Conservation (phyloP, 1,140 invertebrate species). For the Coptotermes formosanus region DNA sequence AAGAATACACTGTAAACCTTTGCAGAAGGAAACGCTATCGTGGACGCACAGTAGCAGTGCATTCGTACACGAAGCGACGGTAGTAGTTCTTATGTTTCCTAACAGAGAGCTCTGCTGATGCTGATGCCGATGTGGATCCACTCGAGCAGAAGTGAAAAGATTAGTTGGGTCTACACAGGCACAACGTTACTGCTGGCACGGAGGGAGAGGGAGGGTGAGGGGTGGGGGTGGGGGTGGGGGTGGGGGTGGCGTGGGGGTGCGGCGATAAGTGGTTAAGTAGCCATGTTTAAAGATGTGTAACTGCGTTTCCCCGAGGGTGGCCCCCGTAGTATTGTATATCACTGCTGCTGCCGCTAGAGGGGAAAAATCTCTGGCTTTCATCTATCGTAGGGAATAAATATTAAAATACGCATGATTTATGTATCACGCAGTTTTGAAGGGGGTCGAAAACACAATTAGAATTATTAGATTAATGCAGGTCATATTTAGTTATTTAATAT, state of each 20-base stretch:
- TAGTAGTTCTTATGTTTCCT: slow-evolving; percentile 3
- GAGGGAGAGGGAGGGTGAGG: not conserved
- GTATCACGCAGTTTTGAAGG: too few species aligned
- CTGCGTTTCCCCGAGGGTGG: not conserved
- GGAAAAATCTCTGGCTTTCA: not conserved
- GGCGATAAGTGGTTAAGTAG: slow-evolving; percentile 15
- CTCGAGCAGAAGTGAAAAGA: slow-evolving; percentile 9
- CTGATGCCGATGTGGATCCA: not conserved
- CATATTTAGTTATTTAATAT: too few species aligned
- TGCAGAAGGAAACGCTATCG: not conserved
- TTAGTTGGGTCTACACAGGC: slow-evolving; percentile 4
- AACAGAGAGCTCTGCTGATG: not conserved
- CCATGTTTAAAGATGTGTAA: slow-evolving; percentile 15
- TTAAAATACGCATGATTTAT: too few species aligned
- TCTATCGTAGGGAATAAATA: not conserved
- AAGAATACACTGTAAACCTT: too few species aligned
- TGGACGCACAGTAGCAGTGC: not conserved
- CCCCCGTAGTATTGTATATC: not conserved
- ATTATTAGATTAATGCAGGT: too few species aligned
- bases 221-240: not conserved
- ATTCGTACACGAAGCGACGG: not conserved
- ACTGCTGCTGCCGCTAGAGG: not conserved
- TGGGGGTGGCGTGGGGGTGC: too few species aligned
- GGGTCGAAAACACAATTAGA: too few species aligned
- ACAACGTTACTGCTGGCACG: not conserved